Evolutionary conservation across 1,140 invertebrate genomes (phyloP), one percentile per base, ranked within the genome.

Genomic region (Globodera rostochiensis): DNA sequence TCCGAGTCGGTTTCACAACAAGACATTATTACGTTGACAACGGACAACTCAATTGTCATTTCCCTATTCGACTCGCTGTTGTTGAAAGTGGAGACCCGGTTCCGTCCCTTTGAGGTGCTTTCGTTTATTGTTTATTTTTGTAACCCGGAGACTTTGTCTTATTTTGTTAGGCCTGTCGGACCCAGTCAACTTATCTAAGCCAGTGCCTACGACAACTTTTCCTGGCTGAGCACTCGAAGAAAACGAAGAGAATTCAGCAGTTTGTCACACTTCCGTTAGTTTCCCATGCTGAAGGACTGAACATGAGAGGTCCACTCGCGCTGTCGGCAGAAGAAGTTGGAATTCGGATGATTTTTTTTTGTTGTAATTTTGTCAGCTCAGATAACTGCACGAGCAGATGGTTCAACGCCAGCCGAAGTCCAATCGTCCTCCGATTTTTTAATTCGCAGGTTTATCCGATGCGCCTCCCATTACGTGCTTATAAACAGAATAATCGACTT

Each of bases 301-400:
- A 88, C 80, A 66, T 88, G 50, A 64, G 87, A 46, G 85, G 78
- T 21, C 80, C 87, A 9, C 80, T 80, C n/a, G 87, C 69, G 6
- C 36, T 87, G 13, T 78, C 73, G 75, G 77, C 70, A 73, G 76
- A 81, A 79, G 85, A 88, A 77, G 86, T 87, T 13, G n/a, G n/a
- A 71, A 47, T 11, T 70, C 8, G 13, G 13, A 53, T 6, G 11
- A 64, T 11, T 64, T 64, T 19, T 76, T 19, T 60, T 76, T 76
- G 19, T 76, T 13, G 0, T 15, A 15, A n/a, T 75, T 50, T 75
- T n/a, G 53, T 2, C 7, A 45, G 21, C 2, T 36, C 45, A 47
- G 19, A 64, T 60, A n/a, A 64, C 6, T 60, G 15, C n/a, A 45
- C 6, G 66, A 57, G 47, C 45, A 49, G 66, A 46, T 45, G 66